Evolutionary conservation across 2,797 vertebrate species (phyloP).

Genomic region (Acrossocheilus fasciatus): DNA sequence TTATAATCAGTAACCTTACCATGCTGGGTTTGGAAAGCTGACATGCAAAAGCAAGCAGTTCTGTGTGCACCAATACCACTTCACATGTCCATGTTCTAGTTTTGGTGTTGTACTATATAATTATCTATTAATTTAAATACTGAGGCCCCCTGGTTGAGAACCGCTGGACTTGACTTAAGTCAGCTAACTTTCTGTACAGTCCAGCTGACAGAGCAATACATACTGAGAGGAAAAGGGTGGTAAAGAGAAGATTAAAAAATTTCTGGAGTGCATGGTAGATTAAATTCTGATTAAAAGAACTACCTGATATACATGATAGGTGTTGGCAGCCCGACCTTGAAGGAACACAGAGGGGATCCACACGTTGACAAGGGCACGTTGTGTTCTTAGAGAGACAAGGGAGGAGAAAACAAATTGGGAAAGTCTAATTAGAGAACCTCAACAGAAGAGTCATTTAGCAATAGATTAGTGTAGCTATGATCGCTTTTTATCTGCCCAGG

Average conservation of each 20-base stretch:
- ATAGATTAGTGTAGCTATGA: background rate
- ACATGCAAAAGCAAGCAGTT: background rate
- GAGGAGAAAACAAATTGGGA: constrained; percentile 5
- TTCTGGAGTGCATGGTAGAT: background rate
- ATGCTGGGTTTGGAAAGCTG: background rate
- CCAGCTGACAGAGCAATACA: constrained; percentile 5
- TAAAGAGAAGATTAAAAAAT: background rate
- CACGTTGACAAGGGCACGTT: constrained; percentile 97
- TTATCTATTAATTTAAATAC: background rate
- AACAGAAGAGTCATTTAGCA: background rate
- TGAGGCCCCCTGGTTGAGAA: background rate
- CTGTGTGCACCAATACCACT: background rate
- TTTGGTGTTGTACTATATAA: background rate
- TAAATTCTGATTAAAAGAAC: constrained; percentile 27
- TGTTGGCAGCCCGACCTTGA: constrained; percentile 91
- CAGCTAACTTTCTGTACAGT: background rate
- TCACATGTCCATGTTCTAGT: background rate
- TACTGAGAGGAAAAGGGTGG: background rate
- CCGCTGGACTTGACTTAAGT: background rate
- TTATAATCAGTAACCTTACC: background rate
- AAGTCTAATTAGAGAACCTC: constrained; percentile 6
- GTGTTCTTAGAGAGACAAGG: constrained; percentile 81
- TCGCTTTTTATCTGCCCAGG: background rate
- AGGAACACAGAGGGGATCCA: constrained; percentile 99
- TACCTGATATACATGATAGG: constrained; percentile 98